phyloP scores from a whole-genome alignment of 1,140 invertebrate genomes.

The Drosophila saltans region DNA sequence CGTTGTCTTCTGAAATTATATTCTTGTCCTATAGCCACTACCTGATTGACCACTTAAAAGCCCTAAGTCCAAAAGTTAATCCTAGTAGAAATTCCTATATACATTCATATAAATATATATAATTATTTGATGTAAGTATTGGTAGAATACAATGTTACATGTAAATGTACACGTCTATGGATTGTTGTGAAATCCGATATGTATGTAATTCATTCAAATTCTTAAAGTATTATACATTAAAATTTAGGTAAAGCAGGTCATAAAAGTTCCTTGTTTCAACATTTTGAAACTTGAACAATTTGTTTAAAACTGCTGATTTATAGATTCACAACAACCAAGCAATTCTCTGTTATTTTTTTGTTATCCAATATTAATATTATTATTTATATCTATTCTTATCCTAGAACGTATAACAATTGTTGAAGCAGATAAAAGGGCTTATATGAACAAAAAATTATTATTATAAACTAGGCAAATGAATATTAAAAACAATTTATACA shows the following conservation, averaged over 20 bases:
- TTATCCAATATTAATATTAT: slow-evolving; percentile 48
- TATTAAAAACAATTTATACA: neutral
- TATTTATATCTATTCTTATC: slow-evolving; percentile 23
- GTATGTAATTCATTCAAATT: too few relatives aligned
- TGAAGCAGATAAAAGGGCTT: slow-evolving; percentile 39
- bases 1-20: neutral
- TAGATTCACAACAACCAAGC: slow-evolving; percentile 2
- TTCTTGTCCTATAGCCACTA: neutral
- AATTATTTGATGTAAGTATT: neutral
- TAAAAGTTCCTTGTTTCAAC: neutral
- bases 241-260: neutral
- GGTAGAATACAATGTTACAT: neutral
- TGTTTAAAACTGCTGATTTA: too few relatives aligned
- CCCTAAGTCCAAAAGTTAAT: slow-evolving; percentile 8
- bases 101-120: neutral
- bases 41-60: slow-evolving; percentile 4
- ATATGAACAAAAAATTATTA: slow-evolving; percentile 38
- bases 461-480: slow-evolving; percentile 7
- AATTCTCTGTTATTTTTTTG: slow-evolving; percentile 25
- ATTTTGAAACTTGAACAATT: neutral
- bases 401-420: slow-evolving; percentile 27
- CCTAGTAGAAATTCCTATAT: slow-evolving; percentile 5
- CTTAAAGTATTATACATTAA: too few relatives aligned
- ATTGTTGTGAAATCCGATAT: slow-evolving; percentile 1
- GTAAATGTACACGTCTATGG: too few relatives aligned